Conservation (phyloP, 1,140 invertebrate genomes). For the Schmidtea mediterranea region DNA sequence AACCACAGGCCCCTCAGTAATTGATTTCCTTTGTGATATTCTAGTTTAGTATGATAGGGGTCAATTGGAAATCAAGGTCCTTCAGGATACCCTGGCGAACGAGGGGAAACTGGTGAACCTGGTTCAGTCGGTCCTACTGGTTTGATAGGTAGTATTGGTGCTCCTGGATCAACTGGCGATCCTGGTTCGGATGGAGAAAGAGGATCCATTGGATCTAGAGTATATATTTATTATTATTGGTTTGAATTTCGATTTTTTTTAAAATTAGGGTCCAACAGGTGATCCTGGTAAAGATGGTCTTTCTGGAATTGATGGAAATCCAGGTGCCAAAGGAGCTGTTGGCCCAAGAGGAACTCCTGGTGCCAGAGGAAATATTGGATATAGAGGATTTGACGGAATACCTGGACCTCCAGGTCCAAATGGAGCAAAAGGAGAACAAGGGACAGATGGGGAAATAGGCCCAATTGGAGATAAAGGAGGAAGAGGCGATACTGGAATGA, state of each 20-base stretch:
- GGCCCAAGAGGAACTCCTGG: not conserved
- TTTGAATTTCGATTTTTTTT: not conserved
- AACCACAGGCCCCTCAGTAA: slow-evolving; percentile 1
- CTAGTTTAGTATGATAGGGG: not conserved
- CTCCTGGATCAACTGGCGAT: slow-evolving; percentile 5
- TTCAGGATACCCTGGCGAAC: slow-evolving; percentile 1
- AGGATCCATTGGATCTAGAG: slow-evolving; percentile 2
- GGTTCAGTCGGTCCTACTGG: slow-evolving; percentile 6
- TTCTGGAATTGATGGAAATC: not conserved
- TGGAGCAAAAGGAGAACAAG: slow-evolving; percentile 3
- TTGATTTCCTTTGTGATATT: not conserved
- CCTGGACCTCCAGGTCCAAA: not conserved
- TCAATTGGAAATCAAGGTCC: slow-evolving; percentile 3
- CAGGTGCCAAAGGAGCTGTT: not conserved
- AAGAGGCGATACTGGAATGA: slow-evolving; percentile 1
- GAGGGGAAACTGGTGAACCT: slow-evolving; percentile 8
- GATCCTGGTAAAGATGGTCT: not conserved
- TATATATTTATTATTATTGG: not conserved
- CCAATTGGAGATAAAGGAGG: slow-evolving; percentile 1
- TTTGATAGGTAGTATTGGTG: slow-evolving; percentile 5
- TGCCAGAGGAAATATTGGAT: not conserved
- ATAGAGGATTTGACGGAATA: not conserved
- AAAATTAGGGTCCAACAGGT: slow-evolving; percentile 2
- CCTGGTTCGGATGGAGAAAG: slow-evolving; percentile 5
- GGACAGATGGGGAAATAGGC: slow-evolving; percentile 2